Evolutionary conservation across 2,113 vertebrate species (phyloP).

Genomic region (Arizona elegans): DNA sequence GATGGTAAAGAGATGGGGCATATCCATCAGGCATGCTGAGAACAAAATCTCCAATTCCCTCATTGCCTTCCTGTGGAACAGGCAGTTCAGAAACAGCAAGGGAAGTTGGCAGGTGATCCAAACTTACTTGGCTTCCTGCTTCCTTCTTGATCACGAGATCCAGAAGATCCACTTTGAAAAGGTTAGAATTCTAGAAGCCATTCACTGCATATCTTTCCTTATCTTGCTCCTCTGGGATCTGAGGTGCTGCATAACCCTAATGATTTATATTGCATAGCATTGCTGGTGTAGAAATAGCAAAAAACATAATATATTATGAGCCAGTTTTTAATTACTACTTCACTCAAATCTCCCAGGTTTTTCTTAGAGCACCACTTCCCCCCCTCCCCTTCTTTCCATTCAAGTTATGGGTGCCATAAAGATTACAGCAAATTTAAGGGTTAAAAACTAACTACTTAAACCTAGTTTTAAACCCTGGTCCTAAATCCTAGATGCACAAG

Average conservation of each 20-base stretch:
- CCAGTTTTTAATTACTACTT: background rate
- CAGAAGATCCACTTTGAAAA: background rate
- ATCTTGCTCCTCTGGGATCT: background rate
- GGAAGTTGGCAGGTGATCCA: background rate
- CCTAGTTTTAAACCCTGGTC: background rate
- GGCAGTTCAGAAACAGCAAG: background rate
- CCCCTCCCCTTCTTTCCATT: background rate
- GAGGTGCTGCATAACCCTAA: background rate
- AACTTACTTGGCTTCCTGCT: background rate
- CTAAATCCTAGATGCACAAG: slow-evolving; percentile 34
- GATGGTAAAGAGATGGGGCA: background rate
- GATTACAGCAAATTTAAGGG: background rate
- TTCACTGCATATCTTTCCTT: background rate
- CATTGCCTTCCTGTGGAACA: background rate
- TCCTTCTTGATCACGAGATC: background rate
- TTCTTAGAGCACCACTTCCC: background rate
- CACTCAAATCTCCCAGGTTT: background rate
- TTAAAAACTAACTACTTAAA: background rate
- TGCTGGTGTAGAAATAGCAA: background rate
- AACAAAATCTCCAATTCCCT: background rate
- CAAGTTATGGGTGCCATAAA: background rate
- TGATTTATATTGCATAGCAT: background rate
- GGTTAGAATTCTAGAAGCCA: background rate
- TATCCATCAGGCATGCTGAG: background rate
- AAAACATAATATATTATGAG: background rate